Base-by-base conservation (phyloP, 2,797 vertebrate species). In the Crocidura indochinensis region DNA sequence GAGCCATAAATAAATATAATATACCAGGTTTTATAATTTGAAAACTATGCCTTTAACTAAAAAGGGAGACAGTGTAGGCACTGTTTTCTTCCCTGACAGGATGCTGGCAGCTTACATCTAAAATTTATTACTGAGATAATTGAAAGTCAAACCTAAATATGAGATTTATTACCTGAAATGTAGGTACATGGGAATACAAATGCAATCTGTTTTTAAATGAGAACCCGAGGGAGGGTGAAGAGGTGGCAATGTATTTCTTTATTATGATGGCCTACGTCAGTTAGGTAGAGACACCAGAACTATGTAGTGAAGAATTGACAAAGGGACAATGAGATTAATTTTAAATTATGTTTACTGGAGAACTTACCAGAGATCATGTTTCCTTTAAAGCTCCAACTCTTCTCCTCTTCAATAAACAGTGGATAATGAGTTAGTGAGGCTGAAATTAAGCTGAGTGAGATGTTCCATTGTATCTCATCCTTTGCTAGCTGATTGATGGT, bases 91-190 rank as follows among this genome's bases (percentile, higher is more conserved):
- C 19, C 38, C 46, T 71, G 20, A 44, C 20, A 88, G 22, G 19
- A 88, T 20, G 10, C 29, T 86, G 46, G 44, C 22, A 91, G 68
- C 2, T 38, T 88, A 8, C n/a, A 77, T 68, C 46, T 74, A 81
- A 87, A 91, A 91, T 95, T 87, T 88, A 20, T 17, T 84, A 47
- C 6, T 44, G 46, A 64, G 11, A 67, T 69, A 44, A 84, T 0
- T 71, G 19, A 94, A 95, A 91, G 69, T 88, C 90, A 88, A 87
- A 51, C 22, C 11, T 60, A 77, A 20, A 20, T 62, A 53, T 51
- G n/a, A 19, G 78, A 82, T 76, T 62, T 65, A 51, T 64, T 92
- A 72, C 5, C 10, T 10, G 29, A 62, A 92, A 75, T 69, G 67
- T 86, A 81, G 15, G 2, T 84, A 78, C 44, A 4, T 27, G 5